Evolutionary conservation across 2,797 vertebrate genomes (phyloP).

Genomic region (Telmatherina bonti): DNA sequence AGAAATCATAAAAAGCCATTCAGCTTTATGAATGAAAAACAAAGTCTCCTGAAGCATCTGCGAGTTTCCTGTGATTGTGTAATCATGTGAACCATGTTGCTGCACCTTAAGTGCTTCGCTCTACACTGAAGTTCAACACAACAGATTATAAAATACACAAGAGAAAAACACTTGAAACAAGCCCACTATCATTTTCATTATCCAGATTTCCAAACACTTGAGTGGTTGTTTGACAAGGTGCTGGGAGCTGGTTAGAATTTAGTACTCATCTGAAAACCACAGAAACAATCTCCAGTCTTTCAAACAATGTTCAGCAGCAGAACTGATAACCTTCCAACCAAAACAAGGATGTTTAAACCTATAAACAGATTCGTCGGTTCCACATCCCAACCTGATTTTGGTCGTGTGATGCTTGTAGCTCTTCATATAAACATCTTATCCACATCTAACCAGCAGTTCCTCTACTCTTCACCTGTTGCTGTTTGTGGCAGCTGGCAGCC

Average conservation of each 20-base stretch:
- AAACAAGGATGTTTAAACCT: conserved; percentile 27
- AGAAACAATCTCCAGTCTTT: conserved; percentile 37
- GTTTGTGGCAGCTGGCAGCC: background rate
- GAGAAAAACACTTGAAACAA: conserved; percentile 23
- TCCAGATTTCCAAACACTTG: conserved; percentile 42
- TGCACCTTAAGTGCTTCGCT: background rate
- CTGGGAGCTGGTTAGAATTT: conserved; percentile 25
- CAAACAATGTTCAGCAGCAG: conserved; percentile 38
- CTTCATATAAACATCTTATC: conserved; percentile 7
- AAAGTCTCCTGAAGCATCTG: background rate
- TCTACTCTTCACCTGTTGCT: background rate
- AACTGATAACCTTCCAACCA: conserved; percentile 34
- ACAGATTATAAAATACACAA: conserved; percentile 26
- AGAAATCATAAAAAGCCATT: background rate
- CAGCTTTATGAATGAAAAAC: background rate
- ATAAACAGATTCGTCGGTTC: conserved; percentile 17
- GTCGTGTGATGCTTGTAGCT: background rate
- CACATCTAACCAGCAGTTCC: background rate
- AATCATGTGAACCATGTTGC: background rate
- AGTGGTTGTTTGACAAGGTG: conserved; percentile 34
- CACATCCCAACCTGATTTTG: background rate
- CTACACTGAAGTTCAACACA: background rate
- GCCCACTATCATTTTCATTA: conserved; percentile 27
- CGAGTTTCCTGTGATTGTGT: background rate
- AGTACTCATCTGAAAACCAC: conserved; percentile 26